Conservation (phyloP, 1,140 invertebrate species). For the Bombus cullumanus region DNA sequence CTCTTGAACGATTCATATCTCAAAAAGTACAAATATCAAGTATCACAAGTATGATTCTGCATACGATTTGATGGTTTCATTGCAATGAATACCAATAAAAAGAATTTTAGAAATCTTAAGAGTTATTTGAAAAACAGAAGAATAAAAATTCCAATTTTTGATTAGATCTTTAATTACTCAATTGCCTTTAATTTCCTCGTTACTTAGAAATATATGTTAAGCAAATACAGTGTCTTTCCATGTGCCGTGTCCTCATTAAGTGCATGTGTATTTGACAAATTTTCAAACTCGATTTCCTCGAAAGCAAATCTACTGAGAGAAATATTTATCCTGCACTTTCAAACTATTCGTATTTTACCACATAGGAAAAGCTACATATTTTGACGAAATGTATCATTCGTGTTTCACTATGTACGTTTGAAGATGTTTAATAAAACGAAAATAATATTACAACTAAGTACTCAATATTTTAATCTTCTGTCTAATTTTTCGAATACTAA, state of each 20-base stretch:
- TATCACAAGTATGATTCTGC: too few species aligned
- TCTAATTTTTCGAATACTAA: too few species aligned
- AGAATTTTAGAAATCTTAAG: too few species aligned
- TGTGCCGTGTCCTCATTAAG: neutral
- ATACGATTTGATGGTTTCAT: too few species aligned
- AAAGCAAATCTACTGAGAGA: neutral
- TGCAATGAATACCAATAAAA: neutral
- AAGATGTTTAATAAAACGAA: neutral
- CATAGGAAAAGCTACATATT: neutral
- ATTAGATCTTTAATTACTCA: neutral
- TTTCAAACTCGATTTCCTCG: constrained; percentile 5
- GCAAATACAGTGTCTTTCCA: neutral
- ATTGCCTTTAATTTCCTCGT: neutral
- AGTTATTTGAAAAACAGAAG: too few species aligned
- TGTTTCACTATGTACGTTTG: neutral
- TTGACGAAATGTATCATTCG: neutral
- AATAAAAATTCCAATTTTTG: neutral
- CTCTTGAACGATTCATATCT: too few species aligned
- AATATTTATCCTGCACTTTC: constrained; percentile 20
- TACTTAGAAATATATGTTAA: neutral
- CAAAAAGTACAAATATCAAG: too few species aligned
- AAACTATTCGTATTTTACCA: constrained; percentile 2
- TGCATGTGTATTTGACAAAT: constrained; percentile 11
- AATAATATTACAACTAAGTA: too few species aligned
- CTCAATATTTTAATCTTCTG: too few species aligned